Base-by-base conservation (phyloP, 2,113 vertebrate species). In the Lepus timidus region DNA sequence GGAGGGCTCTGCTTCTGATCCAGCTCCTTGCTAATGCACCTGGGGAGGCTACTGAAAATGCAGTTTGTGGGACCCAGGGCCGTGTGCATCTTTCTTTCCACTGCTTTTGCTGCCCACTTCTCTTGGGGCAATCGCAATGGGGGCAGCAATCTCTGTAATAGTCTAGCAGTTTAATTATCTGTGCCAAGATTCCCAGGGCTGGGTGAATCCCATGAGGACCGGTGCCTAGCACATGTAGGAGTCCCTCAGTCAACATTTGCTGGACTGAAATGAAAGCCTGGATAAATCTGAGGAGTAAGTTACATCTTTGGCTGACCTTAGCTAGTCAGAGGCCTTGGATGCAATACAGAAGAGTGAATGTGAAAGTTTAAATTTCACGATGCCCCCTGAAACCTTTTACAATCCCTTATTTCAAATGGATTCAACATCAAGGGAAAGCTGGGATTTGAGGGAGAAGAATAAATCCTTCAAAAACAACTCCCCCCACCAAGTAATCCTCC, bases 221-320 rank as follows among this genome's bases (percentile, higher is more conserved):
- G 22, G 27, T 20, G 6, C 61, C 71, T 44, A 58, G 51, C 65
- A 80, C 71, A 58, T 1, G 39, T 44, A 71, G 62, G 87, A 88
- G 62, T 64, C n/a, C 84, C 55, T 93, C 44, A 29, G 5, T 64
- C 70, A 75, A 25, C 84, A 85, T 52, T 80, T 92, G 36, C 13
- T 78, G 84, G 71, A 71, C 55, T 61, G 44, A 90, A 92, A 67
- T 84, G 67, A 95, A 80, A 95, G 49, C 36, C 80, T 90, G 88
- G 68, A 7, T 71, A 39, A 44, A 19, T 17, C 64, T 29, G 36
- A 85, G 92, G 80, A 89, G 49, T 82, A 82, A 73, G 44, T 64
- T n/a, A 76, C 58, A 23, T 85, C 76, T 10, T 89, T 90, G 88
- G 39, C 74, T 88, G 82, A 88, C 76, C 68, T 95, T 19, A 71